A percentile compares a stretch with the other conserved stretches of the same genome.
Conservation (phyloP, 92 coral and sea anemone species). For the Actinostola sp. region DNA sequence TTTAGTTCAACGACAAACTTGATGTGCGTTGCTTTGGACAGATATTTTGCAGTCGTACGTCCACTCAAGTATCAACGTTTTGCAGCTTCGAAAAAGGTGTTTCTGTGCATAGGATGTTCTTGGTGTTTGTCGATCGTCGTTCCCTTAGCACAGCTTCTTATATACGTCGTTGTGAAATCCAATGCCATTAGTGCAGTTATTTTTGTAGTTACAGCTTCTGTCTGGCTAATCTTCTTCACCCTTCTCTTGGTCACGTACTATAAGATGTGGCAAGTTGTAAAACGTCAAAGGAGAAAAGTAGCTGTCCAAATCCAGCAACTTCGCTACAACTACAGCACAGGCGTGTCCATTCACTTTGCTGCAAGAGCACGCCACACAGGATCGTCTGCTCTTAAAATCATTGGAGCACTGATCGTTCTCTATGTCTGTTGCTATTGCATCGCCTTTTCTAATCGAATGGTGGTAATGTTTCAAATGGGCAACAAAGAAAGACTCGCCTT, state of each 20-base stretch:
- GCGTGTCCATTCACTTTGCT: background rate
- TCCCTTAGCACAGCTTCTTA: background rate
- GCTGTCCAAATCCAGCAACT: background rate
- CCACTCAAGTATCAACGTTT: slow-evolving; percentile 25
- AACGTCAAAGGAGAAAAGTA: slow-evolving; percentile 10
- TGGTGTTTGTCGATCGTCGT: slow-evolving; percentile 24
- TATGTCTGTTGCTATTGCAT: slow-evolving; percentile 24
- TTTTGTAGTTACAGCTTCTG: slow-evolving; percentile 7
- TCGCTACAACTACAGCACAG: background rate
- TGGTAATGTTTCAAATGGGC: too few species aligned
- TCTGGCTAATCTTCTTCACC: slow-evolving; percentile 23
- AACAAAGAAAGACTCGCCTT: too few species aligned
- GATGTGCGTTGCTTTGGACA: slow-evolving; percentile 30
- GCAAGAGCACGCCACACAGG: slow-evolving; percentile 12
- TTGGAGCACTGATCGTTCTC: slow-evolving; percentile 29
- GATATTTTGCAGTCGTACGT: slow-evolving; percentile 29
- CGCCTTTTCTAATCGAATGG: too few species aligned
- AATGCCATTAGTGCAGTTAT: background rate
- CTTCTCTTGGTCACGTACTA: slow-evolving; percentile 20
- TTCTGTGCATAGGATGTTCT: slow-evolving; percentile 8
- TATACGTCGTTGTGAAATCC: slow-evolving; percentile 3
- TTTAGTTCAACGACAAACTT: slow-evolving; percentile 18
- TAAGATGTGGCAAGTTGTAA: slow-evolving; percentile 32
- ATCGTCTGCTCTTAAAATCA: slow-evolving; percentile 14
- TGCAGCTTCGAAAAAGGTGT: slow-evolving; percentile 10